Base-by-base conservation (phyloP, 2,888 invertebrate genomes). In the Nomada fucata region DNA sequence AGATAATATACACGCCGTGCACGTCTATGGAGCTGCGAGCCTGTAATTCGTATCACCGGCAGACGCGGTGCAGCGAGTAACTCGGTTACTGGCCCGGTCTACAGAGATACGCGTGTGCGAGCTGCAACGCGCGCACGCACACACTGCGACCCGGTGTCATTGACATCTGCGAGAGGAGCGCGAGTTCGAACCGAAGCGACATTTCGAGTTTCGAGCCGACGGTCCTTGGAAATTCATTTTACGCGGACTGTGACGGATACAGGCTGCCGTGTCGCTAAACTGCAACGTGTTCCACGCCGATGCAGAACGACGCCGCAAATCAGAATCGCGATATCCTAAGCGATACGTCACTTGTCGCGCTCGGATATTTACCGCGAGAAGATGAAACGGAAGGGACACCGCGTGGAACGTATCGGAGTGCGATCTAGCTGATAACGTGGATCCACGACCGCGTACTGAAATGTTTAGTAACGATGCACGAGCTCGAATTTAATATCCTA, bases 1-100 rank as follows among this genome's bases (percentile, higher is more conserved):
- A 89, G 79, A 77, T 89, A 89, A 89, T 85, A 87, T 82, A 87
- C 82, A 86, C 74, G 76, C 88, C 55, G 77, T 79, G 82, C 83
- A 83, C 88, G 86, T 83, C 86, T 84, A 87, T 83, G 74, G 79
- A 70, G 72, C 81, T 64, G 71, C 73, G 63, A 63, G 88, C 68
- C 70, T 82, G 82, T 84, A 88, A 87, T 87, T 87, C 88, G 87
- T 88, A 86, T 87, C 89, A 70, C 76, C 79, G 75, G 71, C 50
- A 72, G 74, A 72, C 76, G 86, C 80, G 47, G 70, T 68, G 88
- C 79, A 72, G 60, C 86, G 76, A 44, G 75, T 88, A 87, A 87
- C 89, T 86, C 73, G 79, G 84, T 87, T 87, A 87, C 70, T 74
- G 60, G 65, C 55, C 61, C 50, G 52, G 44, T 67, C 59, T 65